Evolutionary conservation across 2,113 vertebrate species (phyloP), one percentile per base, ranked within the genome.

Genomic region (Microtus richardsoni): DNA sequence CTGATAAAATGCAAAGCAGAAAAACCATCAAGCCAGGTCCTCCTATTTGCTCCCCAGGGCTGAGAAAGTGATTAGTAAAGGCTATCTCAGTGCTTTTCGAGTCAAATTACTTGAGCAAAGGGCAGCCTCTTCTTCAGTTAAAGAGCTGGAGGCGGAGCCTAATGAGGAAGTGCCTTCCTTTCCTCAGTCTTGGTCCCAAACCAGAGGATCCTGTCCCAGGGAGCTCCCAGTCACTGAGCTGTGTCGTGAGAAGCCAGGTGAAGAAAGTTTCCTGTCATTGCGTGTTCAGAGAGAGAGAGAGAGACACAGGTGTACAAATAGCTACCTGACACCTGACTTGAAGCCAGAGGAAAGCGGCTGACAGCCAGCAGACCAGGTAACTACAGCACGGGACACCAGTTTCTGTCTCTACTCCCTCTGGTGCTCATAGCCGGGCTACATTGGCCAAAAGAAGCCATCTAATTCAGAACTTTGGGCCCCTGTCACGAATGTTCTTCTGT

Each of bases 301-400:
- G 62, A 86, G 49, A 77, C 60, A 86, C 86, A 6, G 66, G 41
- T 68, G 28, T 22, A 91, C 91, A 80, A 77, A 64, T 24, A 62
- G 3, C 80, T 21, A 83, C 75, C 79, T 79, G 83, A 75, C 73
- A 74, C 93, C 88, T 62, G 86, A 41, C 85, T 77, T 1, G 85
- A 73, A 52, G 91, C 66, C 17, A 92, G 52, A 87, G 66, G 47
- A 91, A 7, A 41, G n/a, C 2, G 4, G 30, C 78, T 60, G 86
- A 49, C 83, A 36, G 86, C 89, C 70, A 39, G 41, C 41, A 74
- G 74, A 90, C 77, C 96, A 97, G 97, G 97, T 97, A 97, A 97
- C 75, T 97, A 96, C 62, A 62, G 58, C 70, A 62, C 90, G n/a
- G 80, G 62, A 78, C 86, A 71, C 28, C 30, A 9, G 86, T 54